phyloP scores from a whole-genome alignment of 2,888 invertebrate genomes.

The Achlya flavicornis region DNA sequence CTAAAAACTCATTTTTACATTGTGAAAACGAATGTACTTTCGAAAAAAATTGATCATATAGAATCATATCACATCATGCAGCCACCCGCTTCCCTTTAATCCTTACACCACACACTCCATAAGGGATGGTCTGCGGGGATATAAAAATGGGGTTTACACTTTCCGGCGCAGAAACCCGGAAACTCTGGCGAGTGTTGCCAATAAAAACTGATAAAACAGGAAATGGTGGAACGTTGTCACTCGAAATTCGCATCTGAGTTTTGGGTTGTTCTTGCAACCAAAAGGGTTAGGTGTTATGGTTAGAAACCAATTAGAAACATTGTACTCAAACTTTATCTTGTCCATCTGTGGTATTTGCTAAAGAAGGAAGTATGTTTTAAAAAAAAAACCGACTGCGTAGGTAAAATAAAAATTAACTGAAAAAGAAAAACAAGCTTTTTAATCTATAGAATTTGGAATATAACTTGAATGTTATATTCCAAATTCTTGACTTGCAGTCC shows the following conservation, averaged over 20 bases:
- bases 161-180: slow-evolving; percentile 32
- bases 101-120: slow-evolving; percentile 12
- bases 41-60: no score
- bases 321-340: slow-evolving; percentile 19
- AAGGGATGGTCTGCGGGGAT: slow-evolving; percentile 22
- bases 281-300: slow-evolving; percentile 1
- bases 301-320: slow-evolving; percentile 9
- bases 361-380: neutral
- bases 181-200: slow-evolving; percentile 36
- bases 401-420: no score
- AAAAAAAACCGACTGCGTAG: no score
- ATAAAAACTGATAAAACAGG: slow-evolving; percentile 52
- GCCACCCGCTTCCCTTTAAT: neutral
- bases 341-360: neutral
- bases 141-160: slow-evolving; percentile 37
- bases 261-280: neutral
- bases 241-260: slow-evolving; percentile 15
- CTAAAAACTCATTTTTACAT: no score
- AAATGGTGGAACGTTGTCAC: slow-evolving; percentile 24
- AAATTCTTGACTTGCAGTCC: no score
- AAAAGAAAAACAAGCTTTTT: no score
- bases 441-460: no score
- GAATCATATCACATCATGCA: no score
- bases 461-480: no score
- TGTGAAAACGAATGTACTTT: no score